Percentiles rank a stretch among this genome's conserved stretches.
phyloP scores from a whole-genome alignment of 2,888 invertebrate species.

The Hirtodrosophila cameraria region DNA sequence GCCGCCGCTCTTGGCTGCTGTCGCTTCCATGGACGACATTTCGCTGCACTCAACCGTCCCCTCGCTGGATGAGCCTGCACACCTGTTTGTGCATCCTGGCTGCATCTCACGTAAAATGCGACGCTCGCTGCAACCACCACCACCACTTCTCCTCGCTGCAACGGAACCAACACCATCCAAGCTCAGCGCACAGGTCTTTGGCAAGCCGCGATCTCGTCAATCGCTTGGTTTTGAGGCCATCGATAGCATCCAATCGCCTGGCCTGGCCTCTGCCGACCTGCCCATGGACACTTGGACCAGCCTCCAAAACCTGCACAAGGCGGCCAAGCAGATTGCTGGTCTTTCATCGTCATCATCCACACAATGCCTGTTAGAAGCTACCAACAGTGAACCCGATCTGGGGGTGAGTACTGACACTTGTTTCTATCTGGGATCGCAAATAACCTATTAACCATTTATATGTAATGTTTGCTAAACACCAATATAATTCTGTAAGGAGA shows the following conservation, averaged over 20 bases:
- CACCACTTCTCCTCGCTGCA: background rate
- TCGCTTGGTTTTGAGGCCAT: constrained; percentile 76
- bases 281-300: constrained; percentile 86
- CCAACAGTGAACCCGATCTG: constrained; percentile 89
- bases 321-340: constrained; percentile 37
- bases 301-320: constrained; percentile 86
- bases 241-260: constrained; percentile 55
- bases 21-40: constrained; percentile 86
- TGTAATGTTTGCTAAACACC: too few species aligned
- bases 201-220: constrained; percentile 63
- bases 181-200: constrained; percentile 88
- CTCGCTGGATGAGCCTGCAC: constrained; percentile 61
- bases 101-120: constrained; percentile 61
- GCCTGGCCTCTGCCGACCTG: constrained; percentile 23
- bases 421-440: too few species aligned
- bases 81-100: constrained; percentile 70
- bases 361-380: constrained; percentile 83
- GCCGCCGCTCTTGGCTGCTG: constrained; percentile 40
- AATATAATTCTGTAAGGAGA: too few species aligned
- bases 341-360: constrained; percentile 43
- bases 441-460: too few species aligned
- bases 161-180: constrained; percentile 80
- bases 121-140: constrained; percentile 58
- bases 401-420: constrained; percentile 83
- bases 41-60: constrained; percentile 84